Evolutionary conservation across 1,140 invertebrate genomes (phyloP), one percentile per base, ranked within the genome.

Genomic region (Propsilocerus akamusi): DNA sequence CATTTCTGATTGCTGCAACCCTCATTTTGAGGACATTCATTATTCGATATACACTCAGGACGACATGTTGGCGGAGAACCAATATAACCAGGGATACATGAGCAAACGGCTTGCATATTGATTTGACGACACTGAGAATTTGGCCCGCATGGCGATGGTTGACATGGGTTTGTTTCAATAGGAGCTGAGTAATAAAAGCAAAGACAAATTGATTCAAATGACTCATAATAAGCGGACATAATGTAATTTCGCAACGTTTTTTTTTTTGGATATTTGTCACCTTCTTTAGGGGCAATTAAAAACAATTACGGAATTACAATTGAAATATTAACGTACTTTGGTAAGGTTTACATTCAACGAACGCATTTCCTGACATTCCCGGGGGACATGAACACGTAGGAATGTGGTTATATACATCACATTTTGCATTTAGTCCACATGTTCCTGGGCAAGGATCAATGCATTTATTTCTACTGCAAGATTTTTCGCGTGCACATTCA

Each of bases 1-100:
- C 87, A 92, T 63, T 82, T 85, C 58, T 89, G 81, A 54, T 80
- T 77, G 26, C 85, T 70, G 60, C 88, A 91, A 4, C 85, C 83
- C 57, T 82, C 80, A 55, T 87, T 78, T 67, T 82, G 78, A 4
- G 81, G 68, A 63, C 88, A 92, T 61, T 91, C 86, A 0, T 81
- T 78, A 61, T 81, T 87, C 46, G 84, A 77, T 46, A 85, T 73
- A 60, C 86, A 91, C 65, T 90, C 85, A 1, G 86, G 84, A 53
- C 82, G 72, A 62, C 86, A 89, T 47, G 73, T 74, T 6, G 85
- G 85, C 25, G 85, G 83, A 2, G 76, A 75, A 23, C 86, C 85
- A 51, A 86, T 72, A 57, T 80, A 86, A 48, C 76, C 78, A 26
- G 68, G 65, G 56, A 80, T 74, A 61, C 86, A 90, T 7, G 84